phyloP scores from a whole-genome alignment of 2,888 invertebrate species.

The Abscondita cerata region DNA sequence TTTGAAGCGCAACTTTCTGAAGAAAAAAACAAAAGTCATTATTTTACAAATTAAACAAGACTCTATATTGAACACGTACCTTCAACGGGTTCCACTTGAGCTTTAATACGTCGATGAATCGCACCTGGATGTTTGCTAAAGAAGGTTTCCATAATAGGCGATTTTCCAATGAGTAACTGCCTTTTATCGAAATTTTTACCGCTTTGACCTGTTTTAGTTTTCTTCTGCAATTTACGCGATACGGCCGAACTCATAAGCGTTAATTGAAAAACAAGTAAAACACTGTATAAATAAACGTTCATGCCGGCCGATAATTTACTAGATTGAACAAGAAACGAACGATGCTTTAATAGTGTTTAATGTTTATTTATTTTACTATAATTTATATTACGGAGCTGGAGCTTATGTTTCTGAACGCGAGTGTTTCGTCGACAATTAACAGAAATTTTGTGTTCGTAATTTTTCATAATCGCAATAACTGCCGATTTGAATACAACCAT shows the following conservation, averaged over 20 bases:
- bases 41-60: too few species aligned
- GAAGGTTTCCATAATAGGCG: not conserved
- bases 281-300: constrained; percentile 1
- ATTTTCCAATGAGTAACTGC: not conserved
- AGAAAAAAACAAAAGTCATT: constrained; percentile 2
- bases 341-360: constrained; percentile 7
- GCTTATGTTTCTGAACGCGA: constrained; percentile 1
- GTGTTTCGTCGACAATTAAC: not conserved
- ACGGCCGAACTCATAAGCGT: not conserved
- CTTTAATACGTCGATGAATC: not conserved
- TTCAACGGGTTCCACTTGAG: constrained; percentile 1
- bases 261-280: not conserved
- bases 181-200: not conserved
- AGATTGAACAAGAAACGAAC: constrained; percentile 3
- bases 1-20: constrained; percentile 31
- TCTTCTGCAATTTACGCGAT: not conserved
- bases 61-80: constrained; percentile 4
- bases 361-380: constrained; percentile 10
- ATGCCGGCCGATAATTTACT: constrained; percentile 12
- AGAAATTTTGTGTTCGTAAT: not conserved
- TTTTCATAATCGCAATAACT: not conserved
- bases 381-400: not conserved
- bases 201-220: not conserved
- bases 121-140: not conserved
- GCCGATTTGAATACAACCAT: not conserved